Percentiles rank a stretch among this genome's conserved stretches.
Conservation (phyloP, 2,797 vertebrate genomes). For the Anguilla pacifica region DNA sequence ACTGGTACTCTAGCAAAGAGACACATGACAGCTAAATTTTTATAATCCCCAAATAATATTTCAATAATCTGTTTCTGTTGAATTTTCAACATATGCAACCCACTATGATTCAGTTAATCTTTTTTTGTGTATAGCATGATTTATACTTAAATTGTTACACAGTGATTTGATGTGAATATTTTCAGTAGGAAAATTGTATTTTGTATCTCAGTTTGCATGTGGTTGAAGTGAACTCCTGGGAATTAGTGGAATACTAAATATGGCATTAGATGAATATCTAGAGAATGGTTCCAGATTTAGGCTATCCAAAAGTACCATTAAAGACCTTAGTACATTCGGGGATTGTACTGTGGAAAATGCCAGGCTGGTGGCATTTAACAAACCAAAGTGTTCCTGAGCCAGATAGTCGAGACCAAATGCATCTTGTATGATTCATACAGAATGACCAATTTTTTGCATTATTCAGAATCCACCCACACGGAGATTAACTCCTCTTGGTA, state of each 20-base stretch:
- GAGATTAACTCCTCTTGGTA: conserved; percentile 70
- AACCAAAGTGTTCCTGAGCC: conserved; percentile 49
- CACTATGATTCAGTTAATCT: neutral
- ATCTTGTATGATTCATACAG: conserved; percentile 69
- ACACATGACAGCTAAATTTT: neutral
- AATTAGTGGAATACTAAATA: no score
- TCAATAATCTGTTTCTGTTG: neutral
- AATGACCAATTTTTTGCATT: conserved; percentile 75
- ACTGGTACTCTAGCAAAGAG: neutral
- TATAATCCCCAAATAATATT: neutral
- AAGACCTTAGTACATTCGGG: neutral
- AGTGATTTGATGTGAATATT: no score
- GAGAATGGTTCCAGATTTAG: neutral
- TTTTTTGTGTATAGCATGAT: no score
- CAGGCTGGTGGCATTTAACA: conserved; percentile 9
- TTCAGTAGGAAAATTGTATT: no score
- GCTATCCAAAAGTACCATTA: neutral
- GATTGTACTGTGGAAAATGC: conserved; percentile 18
- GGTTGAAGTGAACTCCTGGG: no score
- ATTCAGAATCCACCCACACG: conserved; percentile 73
- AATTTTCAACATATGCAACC: neutral
- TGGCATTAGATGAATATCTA: neutral
- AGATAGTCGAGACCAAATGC: conserved; percentile 53
- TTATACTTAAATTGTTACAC: no score
- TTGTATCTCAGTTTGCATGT: no score